Conservation (phyloP, 1,140 invertebrate genomes). For the Hyles vespertilio region DNA sequence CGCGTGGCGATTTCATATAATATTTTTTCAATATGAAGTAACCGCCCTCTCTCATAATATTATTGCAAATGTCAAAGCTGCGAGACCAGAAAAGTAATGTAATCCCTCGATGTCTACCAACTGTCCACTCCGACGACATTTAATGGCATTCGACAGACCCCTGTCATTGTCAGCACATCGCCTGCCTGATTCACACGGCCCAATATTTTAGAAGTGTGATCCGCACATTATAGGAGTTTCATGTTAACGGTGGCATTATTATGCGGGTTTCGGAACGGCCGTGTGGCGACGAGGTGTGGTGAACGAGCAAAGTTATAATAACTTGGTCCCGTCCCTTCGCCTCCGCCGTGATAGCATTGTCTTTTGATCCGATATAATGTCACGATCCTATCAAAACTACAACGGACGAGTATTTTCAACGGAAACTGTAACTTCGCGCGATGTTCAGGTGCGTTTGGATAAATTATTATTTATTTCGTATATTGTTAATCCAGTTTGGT, state of each 20-base stretch:
- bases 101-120: slow-evolving; percentile 10
- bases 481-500: too few species aligned
- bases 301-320: slow-evolving; percentile 68
- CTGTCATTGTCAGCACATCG: slow-evolving; percentile 33
- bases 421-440: neutral
- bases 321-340: slow-evolving; percentile 46
- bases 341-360: slow-evolving; percentile 38
- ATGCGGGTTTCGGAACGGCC: slow-evolving; percentile 49
- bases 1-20: too few species aligned
- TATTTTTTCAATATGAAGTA: too few species aligned
- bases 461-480: too few species aligned
- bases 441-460: too few species aligned
- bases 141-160: slow-evolving; percentile 33
- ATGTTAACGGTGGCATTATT: slow-evolving; percentile 48
- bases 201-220: slow-evolving; percentile 43
- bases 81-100: slow-evolving; percentile 9
- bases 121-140: slow-evolving; percentile 25
- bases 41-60: too few species aligned
- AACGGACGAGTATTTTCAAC: neutral
- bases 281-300: slow-evolving; percentile 47
- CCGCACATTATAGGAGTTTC: slow-evolving; percentile 42
- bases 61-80: neutral
- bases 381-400: slow-evolving; percentile 17
- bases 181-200: slow-evolving; percentile 29
- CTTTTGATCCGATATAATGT: slow-evolving; percentile 44